These are phyloP conservation scores for Blastomussa wellsi DNA, from an alignment of 92 coral and sea anemone species.

Conservation along the genomic window DNA sequence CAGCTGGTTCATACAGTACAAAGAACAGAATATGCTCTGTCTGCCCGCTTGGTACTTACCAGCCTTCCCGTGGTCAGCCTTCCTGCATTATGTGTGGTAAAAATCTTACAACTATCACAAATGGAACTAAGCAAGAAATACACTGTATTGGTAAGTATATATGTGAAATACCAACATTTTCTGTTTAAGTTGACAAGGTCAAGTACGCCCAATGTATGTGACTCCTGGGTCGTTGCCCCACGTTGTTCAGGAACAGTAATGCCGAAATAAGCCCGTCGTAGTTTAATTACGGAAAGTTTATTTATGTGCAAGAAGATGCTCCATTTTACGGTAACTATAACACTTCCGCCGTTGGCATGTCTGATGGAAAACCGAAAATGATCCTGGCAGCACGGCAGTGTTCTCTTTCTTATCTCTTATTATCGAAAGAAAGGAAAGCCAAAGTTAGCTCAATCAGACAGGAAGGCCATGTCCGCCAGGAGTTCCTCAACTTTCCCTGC, in stretches of 20 bases:
- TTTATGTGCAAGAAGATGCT: too few species aligned
- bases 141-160: slow-evolving; percentile 28
- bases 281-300: too few species aligned
- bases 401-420: too few species aligned
- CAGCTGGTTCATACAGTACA: slow-evolving; percentile 49
- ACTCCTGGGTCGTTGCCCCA: not conserved
- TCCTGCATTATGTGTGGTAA: slow-evolving; percentile 26
- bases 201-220: not conserved
- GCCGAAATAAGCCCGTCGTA: not conserved
- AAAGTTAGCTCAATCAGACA: too few species aligned
- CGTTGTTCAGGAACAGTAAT: not conserved
- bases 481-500: too few species aligned
- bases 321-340: too few species aligned
- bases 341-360: too few species aligned
- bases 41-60: slow-evolving; percentile 47
- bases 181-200: too few species aligned
- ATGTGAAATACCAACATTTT: not conserved
- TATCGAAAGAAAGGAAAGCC: too few species aligned
- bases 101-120: slow-evolving; percentile 30
- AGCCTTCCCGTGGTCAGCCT: slow-evolving; percentile 38
- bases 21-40: slow-evolving; percentile 30
- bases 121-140: slow-evolving; percentile 21
- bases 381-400: too few species aligned
- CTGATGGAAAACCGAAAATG: too few species aligned
- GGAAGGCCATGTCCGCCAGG: too few species aligned